Percentiles rank a stretch among this genome's conserved stretches.
phyloP scores from a whole-genome alignment of 2,888 invertebrate genomes.

The Lacanobia oleracea region DNA sequence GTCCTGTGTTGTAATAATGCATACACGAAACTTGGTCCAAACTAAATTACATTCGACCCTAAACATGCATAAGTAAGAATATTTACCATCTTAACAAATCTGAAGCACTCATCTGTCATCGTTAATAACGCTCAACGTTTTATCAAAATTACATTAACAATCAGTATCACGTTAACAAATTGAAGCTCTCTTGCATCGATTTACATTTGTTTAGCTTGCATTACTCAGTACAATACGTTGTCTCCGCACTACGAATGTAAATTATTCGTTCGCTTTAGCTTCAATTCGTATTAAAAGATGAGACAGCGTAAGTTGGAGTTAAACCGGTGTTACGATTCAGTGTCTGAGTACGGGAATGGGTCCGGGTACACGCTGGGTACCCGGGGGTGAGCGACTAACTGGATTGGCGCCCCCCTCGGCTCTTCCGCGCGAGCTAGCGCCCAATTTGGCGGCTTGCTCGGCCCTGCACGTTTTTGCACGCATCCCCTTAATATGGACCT shows the following conservation, averaged over 20 bases:
- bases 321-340: slow-evolving; percentile 71
- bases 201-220: slow-evolving; percentile 74
- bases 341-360: slow-evolving; percentile 55
- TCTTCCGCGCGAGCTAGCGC: slow-evolving; percentile 79
- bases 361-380: slow-evolving; percentile 33
- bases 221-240: slow-evolving; percentile 71
- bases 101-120: slow-evolving; percentile 38
- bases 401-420: slow-evolving; percentile 74
- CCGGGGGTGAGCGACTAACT: slow-evolving; percentile 73
- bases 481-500: slow-evolving; percentile 76
- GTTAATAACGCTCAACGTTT: slow-evolving; percentile 51
- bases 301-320: slow-evolving; percentile 66
- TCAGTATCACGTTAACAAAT: slow-evolving; percentile 68
- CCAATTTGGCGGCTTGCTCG: slow-evolving; percentile 79
- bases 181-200: slow-evolving; percentile 68
- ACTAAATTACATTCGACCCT: neutral
- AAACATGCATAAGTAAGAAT: slow-evolving; percentile 25
- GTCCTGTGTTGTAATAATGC: neutral
- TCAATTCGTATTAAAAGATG: slow-evolving; percentile 66
- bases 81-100: slow-evolving; percentile 31
- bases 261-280: slow-evolving; percentile 62
- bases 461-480: slow-evolving; percentile 81
- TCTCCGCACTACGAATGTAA: slow-evolving; percentile 60
- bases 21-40: neutral
- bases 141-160: slow-evolving; percentile 68